These are phyloP conservation scores for Serilophus lunatus DNA, from an alignment of 2,113 vertebrate genomes.

Conservation along the genomic window DNA sequence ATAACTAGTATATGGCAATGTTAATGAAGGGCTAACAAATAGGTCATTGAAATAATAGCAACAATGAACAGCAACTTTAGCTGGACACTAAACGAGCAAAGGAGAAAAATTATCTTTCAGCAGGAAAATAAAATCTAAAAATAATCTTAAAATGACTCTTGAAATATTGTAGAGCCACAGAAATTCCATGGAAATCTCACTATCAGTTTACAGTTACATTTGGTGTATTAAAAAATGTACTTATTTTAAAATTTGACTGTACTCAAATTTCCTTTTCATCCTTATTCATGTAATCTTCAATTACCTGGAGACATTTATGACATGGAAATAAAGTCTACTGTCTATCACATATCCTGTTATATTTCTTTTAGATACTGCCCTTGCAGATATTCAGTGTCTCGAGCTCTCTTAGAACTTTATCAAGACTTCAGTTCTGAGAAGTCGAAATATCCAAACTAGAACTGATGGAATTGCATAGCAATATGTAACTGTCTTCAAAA, in stretches of 20 bases:
- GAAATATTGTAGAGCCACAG: neutral
- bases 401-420: neutral
- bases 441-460: neutral
- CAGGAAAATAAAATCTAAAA: neutral
- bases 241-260: neutral
- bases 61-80: neutral
- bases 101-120: neutral
- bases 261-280: neutral
- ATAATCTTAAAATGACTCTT: neutral
- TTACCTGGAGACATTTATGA: neutral
- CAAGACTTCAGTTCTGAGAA: neutral
- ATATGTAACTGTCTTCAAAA: neutral
- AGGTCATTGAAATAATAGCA: neutral
- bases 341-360: neutral
- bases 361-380: neutral
- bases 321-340: neutral
- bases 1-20: neutral
- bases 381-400: neutral
- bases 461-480: neutral
- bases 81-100: neutral
- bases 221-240: neutral
- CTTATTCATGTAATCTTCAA: neutral
- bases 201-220: neutral
- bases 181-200: neutral
- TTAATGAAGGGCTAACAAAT: neutral